Conservation (phyloP, 2,888 invertebrate genomes). For the Idaea biselata region DNA sequence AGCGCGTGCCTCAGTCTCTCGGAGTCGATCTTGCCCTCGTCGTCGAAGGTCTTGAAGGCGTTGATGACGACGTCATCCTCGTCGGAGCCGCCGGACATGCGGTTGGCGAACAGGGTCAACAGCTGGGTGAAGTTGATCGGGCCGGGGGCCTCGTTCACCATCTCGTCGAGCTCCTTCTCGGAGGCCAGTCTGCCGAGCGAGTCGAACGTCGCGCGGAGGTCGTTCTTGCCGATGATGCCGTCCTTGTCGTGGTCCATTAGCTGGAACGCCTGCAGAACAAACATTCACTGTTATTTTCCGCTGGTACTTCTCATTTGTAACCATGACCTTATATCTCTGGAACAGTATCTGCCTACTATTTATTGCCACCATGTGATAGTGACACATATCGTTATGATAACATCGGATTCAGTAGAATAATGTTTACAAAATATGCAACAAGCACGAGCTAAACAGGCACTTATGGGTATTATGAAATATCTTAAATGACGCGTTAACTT, state of each 20-base stretch:
- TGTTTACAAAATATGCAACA: constrained; percentile 55
- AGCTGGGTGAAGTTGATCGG: constrained; percentile 98
- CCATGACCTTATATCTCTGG: not conserved
- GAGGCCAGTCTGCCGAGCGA: constrained; percentile 93
- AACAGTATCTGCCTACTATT: not conserved
- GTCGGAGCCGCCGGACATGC: constrained; percentile 95
- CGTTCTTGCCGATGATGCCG: constrained; percentile 93
- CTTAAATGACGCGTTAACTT: not conserved
- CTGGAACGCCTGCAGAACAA: constrained; percentile 88
- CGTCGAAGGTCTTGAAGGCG: constrained; percentile 96
- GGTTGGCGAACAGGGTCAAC: constrained; percentile 93
- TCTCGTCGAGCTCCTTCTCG: constrained; percentile 95
- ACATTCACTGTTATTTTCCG: constrained; percentile 8
- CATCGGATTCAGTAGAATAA: constrained; percentile 27
- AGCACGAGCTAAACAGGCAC: constrained; percentile 48
- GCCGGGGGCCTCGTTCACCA: constrained; percentile 92
- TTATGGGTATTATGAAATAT: not conserved
- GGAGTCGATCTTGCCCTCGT: constrained; percentile 92
- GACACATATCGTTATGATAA: constrained; percentile 37
- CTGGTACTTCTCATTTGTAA: not conserved
- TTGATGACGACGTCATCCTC: constrained; percentile 95
- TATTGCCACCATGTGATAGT: constrained; percentile 29
- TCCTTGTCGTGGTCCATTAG: constrained; percentile 98
- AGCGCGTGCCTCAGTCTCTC: constrained; percentile 94
- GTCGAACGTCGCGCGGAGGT: constrained; percentile 95